Base-by-base conservation (phyloP, 2,797 vertebrate genomes). In the Phoxinus dragarum region DNA sequence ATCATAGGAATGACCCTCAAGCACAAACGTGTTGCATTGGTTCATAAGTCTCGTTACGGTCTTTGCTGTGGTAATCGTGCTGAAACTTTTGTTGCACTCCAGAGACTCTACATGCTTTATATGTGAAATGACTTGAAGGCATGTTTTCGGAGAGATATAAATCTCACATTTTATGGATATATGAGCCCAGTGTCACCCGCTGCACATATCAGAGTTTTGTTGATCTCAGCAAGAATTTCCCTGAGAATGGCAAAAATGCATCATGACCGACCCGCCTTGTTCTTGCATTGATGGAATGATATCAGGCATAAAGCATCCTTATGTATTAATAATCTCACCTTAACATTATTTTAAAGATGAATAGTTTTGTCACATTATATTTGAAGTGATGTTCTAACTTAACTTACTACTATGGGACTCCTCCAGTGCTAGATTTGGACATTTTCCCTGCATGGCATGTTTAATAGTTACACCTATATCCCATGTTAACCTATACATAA, bases 191-290 rank as follows among this genome's bases (percentile, higher is more conserved):
- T 59, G 66, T 42, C 79, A 66, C 12, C 38, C 7, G 0, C n/a
- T 64, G 77, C n/a, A 12, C 0, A 71, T 79, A 19, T 49, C 36
- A 69, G 47, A 66, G 81, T 44, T 40, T 21, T 23, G 12, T 27
- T 74, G 67, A 71, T 64, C 78, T 89, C 89, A 77, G 54, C 67
- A 78, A 73, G 27, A 23, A 61, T 86, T 84, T 91, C 88, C 91
- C 74, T 44, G 88, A 89, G 92, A 94, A 94, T 59, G 94, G 94
- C 94, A 95, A 95, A 95, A 94, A 91, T 93, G 88, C 42, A 84
- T 89, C 92, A 94, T 94, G 93, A 85, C 86, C 73, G n/a, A 66
- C 69, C 82, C 27, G 31, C 52, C 54, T 75, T 36, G 82, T 91
- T 86, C 85, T 89, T 47, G 75, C 82, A 9, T 81, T 85, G 59